A percentile compares a stretch with the other conserved stretches of the same genome.
phyloP scores from a whole-genome alignment of 2,113 vertebrate species.

The Odontesthes bonariensis region DNA sequence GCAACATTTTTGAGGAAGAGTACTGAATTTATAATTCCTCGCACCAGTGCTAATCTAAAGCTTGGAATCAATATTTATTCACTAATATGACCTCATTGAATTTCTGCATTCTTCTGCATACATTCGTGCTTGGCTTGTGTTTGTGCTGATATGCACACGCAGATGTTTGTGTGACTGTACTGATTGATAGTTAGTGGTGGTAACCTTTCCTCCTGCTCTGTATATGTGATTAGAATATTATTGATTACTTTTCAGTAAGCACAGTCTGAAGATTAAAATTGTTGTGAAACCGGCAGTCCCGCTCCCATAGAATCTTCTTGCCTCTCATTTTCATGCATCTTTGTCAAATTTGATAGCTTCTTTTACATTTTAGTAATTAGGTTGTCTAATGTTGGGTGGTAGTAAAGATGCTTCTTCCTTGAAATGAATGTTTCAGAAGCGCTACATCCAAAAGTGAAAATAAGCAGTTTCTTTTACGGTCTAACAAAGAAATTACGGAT shows the following conservation, averaged over 20 bases:
- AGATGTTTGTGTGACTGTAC: slow-evolving; percentile 39
- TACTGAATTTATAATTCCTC: slow-evolving; percentile 32
- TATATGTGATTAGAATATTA: slow-evolving; percentile 55
- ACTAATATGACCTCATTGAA: slow-evolving; percentile 46
- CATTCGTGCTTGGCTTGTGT: slow-evolving; percentile 10
- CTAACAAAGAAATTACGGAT: background rate
- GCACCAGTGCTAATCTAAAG: slow-evolving; percentile 26
- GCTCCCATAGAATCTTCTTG: slow-evolving; percentile 11
- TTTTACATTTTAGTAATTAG: background rate
- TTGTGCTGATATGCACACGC: background rate
- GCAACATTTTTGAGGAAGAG: slow-evolving; percentile 30
- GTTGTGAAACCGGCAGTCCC: slow-evolving; percentile 11
- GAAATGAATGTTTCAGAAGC: background rate
- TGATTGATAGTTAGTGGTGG: slow-evolving; percentile 54
- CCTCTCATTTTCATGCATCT: slow-evolving; percentile 10
- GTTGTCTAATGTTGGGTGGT: no score
- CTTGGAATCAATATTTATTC: slow-evolving; percentile 48
- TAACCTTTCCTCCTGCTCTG: slow-evolving; percentile 59
- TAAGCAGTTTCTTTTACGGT: background rate
- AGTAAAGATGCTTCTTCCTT: background rate
- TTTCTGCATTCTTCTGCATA: slow-evolving; percentile 28
- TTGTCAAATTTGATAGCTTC: slow-evolving; percentile 8
- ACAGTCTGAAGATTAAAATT: slow-evolving; percentile 55
- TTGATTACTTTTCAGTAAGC: slow-evolving; percentile 63
- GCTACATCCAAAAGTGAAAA: background rate